Conservation (phyloP, 2,797 vertebrate genomes). For the Danio tinwini region DNA sequence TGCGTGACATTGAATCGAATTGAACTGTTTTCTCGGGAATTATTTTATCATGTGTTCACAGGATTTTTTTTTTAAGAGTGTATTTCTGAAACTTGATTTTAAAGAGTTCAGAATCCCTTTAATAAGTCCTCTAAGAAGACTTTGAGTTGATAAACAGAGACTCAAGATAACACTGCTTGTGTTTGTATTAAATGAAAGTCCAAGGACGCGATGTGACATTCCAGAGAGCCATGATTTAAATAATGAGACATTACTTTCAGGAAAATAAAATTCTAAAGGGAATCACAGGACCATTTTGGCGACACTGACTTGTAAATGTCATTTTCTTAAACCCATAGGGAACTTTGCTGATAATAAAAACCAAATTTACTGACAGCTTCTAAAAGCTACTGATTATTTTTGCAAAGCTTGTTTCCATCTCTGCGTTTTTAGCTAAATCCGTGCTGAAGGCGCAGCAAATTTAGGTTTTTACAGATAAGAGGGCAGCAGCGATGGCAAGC, state of each 20-base stretch:
- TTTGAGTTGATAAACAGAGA: too few species aligned
- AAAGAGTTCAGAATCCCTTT: too few species aligned
- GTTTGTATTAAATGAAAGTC: neutral
- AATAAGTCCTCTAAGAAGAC: too few species aligned
- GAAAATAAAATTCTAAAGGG: neutral
- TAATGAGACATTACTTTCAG: neutral
- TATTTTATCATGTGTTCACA: too few species aligned
- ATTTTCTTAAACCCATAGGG: slow-evolving; percentile 24
- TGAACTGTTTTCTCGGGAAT: too few species aligned
- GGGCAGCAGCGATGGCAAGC: neutral
- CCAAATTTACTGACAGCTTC: neutral
- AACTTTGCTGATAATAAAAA: slow-evolving; percentile 34
- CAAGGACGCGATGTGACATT: neutral
- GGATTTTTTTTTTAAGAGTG: too few species aligned
- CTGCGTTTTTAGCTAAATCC: neutral
- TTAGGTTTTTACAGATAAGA: slow-evolving; percentile 5
- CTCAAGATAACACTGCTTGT: neutral
- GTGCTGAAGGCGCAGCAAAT: neutral
- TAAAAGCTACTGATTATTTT: slow-evolving; percentile 7
- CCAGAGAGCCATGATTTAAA: neutral
- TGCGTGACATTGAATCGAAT: too few species aligned
- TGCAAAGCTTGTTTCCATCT: slow-evolving; percentile 24
- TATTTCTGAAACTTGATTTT: too few species aligned
- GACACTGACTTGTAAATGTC: slow-evolving; percentile 33
- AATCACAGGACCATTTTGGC: neutral